Conservation (phyloP, 2,888 invertebrate genomes). For the Drosophila percnosoma region DNA sequence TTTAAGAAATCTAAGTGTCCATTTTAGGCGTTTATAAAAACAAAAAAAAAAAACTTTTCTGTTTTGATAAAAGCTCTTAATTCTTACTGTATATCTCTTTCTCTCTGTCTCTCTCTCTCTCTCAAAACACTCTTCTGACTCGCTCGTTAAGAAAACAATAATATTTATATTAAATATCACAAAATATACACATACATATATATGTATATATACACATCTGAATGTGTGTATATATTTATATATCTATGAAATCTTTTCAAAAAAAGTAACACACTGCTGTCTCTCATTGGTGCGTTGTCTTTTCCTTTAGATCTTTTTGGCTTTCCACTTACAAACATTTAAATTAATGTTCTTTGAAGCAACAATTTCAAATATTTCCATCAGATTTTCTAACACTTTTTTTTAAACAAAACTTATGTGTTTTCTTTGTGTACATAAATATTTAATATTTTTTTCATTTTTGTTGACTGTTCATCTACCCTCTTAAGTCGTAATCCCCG, state of each 20-base stretch:
- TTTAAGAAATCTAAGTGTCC: constrained; percentile 33
- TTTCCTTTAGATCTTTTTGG: constrained; percentile 58
- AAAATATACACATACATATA: constrained; percentile 6
- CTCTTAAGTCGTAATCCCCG: neutral
- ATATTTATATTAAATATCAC: constrained; percentile 8
- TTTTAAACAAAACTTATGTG: neutral
- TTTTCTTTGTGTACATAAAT: neutral
- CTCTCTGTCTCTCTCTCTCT: constrained; percentile 25
- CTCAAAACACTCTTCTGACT: constrained; percentile 59
- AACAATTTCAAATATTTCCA: constrained; percentile 23
- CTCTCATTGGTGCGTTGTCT: constrained; percentile 81
- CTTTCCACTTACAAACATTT: constrained; percentile 34
- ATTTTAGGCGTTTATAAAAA: constrained; percentile 19
- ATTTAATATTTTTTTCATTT: neutral
- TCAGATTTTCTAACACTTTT: constrained; percentile 7
- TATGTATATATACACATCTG: neutral
- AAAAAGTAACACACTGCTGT: constrained; percentile 66
- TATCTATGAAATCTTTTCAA: constrained; percentile 21
- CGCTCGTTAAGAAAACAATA: constrained; percentile 54
- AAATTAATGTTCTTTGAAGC: constrained; percentile 32
- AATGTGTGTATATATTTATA: neutral
- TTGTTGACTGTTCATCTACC: neutral
- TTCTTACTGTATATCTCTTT: constrained; percentile 23
- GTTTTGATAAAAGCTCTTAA: constrained; percentile 28
- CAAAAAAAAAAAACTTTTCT: constrained; percentile 14